phyloP scores from a whole-genome alignment of 2,797 vertebrate genomes.

The Acrossocheilus wenchowensis region DNA sequence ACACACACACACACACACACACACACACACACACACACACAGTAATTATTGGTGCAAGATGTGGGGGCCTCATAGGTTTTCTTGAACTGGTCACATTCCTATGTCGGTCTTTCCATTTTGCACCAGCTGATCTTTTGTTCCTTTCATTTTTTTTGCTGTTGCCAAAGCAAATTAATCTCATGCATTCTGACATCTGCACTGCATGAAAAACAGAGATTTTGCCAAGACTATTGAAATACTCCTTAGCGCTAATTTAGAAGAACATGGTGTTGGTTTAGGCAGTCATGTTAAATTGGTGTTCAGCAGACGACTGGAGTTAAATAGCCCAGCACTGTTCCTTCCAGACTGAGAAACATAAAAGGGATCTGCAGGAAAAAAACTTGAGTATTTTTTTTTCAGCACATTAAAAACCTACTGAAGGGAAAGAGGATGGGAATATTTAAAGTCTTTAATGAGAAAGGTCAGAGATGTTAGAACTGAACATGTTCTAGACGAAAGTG shows the following conservation, averaged over 20 bases:
- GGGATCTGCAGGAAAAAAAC: neutral
- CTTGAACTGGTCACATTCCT: conserved; percentile 21
- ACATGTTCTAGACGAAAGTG: neutral
- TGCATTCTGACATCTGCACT: conserved; percentile 34
- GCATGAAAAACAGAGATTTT: conserved; percentile 13
- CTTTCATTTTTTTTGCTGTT: neutral
- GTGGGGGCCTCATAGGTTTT: neutral
- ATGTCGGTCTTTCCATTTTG: conserved; percentile 6
- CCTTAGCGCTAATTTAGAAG: conserved; percentile 7
- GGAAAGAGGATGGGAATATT: conserved; percentile 1
- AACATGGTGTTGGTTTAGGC: conserved; percentile 26
- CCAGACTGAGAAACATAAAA: conserved; percentile 16
- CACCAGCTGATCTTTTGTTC: conserved; percentile 19
- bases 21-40: neutral
- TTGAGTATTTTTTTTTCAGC: neutral
- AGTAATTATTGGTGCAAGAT: neutral
- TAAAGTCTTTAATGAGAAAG: conserved; percentile 32
- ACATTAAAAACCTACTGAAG: conserved; percentile 3
- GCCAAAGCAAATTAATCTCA: conserved; percentile 34
- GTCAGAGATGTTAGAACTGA: neutral
- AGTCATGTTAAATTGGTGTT: conserved; percentile 38
- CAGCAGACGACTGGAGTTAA: conserved; percentile 16
- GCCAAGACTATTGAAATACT: conserved; percentile 17
- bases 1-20: neutral
- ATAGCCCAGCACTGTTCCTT: neutral